phyloP scores from a whole-genome alignment of 1,140 invertebrate genomes.

The Hestina assimilis region DNA sequence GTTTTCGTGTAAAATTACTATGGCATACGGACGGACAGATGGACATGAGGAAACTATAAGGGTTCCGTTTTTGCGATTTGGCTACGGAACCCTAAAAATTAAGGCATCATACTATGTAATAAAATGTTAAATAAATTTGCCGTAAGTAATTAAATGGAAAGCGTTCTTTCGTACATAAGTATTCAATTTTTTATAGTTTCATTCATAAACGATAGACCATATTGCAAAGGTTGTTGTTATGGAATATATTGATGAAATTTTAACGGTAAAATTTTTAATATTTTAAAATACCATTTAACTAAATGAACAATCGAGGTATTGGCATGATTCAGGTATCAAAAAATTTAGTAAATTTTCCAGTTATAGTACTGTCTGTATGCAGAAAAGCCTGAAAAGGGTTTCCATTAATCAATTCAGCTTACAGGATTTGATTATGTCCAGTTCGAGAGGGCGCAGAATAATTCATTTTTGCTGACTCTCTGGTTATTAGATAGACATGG shows the following conservation, averaged over 20 bases:
- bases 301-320: background rate
- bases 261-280: too few species aligned
- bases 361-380: slow-evolving; percentile 4
- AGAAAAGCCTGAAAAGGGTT: slow-evolving; percentile 37
- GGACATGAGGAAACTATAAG: too few species aligned
- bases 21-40: too few species aligned
- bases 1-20: too few species aligned
- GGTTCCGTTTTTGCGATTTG: too few species aligned
- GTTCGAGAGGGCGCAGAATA: slow-evolving; percentile 44
- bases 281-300: slow-evolving; percentile 7
- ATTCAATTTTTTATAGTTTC: slow-evolving; percentile 52
- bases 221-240: slow-evolving; percentile 15
- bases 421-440: slow-evolving; percentile 53
- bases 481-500: background rate
- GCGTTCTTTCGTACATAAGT: slow-evolving; percentile 36
- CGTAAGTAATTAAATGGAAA: slow-evolving; percentile 49
- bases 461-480: slow-evolving; percentile 42
- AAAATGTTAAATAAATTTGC: slow-evolving; percentile 23
- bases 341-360: background rate
- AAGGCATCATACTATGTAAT: too few species aligned
- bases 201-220: slow-evolving; percentile 44
- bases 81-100: too few species aligned
- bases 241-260: slow-evolving; percentile 12
- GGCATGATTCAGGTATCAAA: background rate
- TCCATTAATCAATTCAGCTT: slow-evolving; percentile 47